Base-by-base conservation (phyloP, 2,113 vertebrate genomes). In the Oreocharis arfaki region DNA sequence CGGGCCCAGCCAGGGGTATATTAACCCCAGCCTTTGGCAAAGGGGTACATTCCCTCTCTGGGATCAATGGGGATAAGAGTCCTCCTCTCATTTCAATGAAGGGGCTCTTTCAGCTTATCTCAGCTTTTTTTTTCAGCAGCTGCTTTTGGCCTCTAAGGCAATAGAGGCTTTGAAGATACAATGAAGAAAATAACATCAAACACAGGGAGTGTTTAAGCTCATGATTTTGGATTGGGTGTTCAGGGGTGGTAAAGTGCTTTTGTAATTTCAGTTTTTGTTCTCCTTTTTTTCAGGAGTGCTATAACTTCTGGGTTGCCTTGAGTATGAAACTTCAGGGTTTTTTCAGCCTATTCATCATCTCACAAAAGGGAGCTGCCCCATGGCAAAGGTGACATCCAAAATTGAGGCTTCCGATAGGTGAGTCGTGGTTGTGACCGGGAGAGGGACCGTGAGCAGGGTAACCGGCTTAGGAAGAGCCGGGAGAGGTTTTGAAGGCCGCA, bases 21-120 rank as follows among this genome's bases (percentile, higher is more conserved):
- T 70, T 32, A 52, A 39, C 27, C 20, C n/a, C 35, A 18, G 27
- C 10, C 68, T 5, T 17, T 4, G 8, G 3, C 6, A 23, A 23
- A 23, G 6, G 3, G 3, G 0, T 1, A 23, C 1, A 52, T 10
- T 52, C 1, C 4, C 2, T 17, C 8, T 13, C 3, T 23, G 35
- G 6, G 15, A 1, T 3, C 13, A 4, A 1, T 0, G 7, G 10
- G 8, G 21, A 0, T 30, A 5, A 9, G 27, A 61, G 26, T 3
- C 20, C 4, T 41, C 1, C 16, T 39, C 26, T 13, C 13, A 6
- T 27, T 18, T 13, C 3, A 37, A 11, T 37, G 7, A 30, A 30
- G 26, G 11, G 7, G 4, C 0, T 23, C 7, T 13, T 3, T 16
- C 1, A 16, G 6, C 11, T 39, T 39, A n/a, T n/a, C n/a, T n/a